Base-by-base conservation (phyloP, 2,797 vertebrate genomes). In the Myioborus melanocephalus region DNA sequence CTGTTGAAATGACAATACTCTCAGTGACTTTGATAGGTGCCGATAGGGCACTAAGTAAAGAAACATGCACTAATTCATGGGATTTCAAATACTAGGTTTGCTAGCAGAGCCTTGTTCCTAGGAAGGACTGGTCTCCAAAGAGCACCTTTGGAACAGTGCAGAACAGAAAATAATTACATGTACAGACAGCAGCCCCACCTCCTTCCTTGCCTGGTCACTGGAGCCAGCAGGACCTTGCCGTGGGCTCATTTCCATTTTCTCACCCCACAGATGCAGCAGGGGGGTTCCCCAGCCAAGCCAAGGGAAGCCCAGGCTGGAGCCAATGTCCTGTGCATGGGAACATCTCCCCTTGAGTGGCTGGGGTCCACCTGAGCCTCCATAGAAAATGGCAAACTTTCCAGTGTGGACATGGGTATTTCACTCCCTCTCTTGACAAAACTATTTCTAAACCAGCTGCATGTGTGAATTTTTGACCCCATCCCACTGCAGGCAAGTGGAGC, bases 271-370 rank as follows among this genome's bases (percentile, higher is more conserved):
- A 46, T 19, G n/a, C 27, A 83, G 60, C 56, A 75, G n/a, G 63
- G 16, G 4, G 8, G 3, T 37, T 27, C 1, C 0, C 16, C 19
- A 22, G 3, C 12, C 46, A 13, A 72, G 27, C 23, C 3, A 1
- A 7, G 16, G 22, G 10, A 77, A 59, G 6, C 19, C 20, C 35
- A 30, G 12, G 27, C 13, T 0, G 0, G 18, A 82, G 10, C 5
- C 37, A 43, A 34, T 0, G 35, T 5, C 34, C 28, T 23, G 2
- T 14, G 10, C 5, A 1, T 6, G 20, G 15, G 30, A 68, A 32
- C 21, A n/a, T n/a, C 27, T 72, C 12, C 24, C 9, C 19, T 55
- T 19, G 15, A 9, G 12, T 19, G 6, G 21, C 32, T 43, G 8
- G 77, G 0, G 0, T 37, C 47, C 28, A 15, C 30, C 53, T 53